Base-by-base conservation (phyloP, 2,888 invertebrate species). In the Omphaloscelis lunosa region DNA sequence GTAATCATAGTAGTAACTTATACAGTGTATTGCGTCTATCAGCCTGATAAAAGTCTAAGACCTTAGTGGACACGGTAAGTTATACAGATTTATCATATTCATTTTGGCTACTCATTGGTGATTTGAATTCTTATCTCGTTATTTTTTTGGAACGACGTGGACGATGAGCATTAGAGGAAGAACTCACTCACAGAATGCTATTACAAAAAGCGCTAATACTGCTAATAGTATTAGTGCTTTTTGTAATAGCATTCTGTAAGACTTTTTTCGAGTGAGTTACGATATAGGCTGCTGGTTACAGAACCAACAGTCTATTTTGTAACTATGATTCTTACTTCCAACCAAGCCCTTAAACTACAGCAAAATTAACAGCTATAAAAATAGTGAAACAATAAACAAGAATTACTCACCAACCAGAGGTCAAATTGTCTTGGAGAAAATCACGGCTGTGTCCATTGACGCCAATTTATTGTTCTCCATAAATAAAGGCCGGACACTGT, bases 351-450 rank as follows among this genome's bases (percentile, higher is more conserved):
- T n/a, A n/a, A 34, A 3, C 34, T 15, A 51, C 41, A 29, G 51
- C 58, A 71, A 80, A 58, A 77, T 82, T 45, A 34, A 66, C 51
- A 59, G 39, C 65, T 20, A 62, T 73, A 82, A 77, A 82, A 82
- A 76, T 62, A 53, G 58, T 76, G 29, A 62, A 79, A 87, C 80
- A 79, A 79, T 84, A 76, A 80, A 84, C 79, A 80, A 81, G 79
- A 88, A 85, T 87, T 88, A 88, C 75, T 70, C n/a, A 75, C 63
- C 29, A 67, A 62, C 88, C 88, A 92, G 86, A 89, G 93, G 93
- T 92, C 89, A 92, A 93, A 82, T 88, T 87, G 88, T 86, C 85
- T 83, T 80, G 86, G 84, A 86, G 89, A 89, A 92, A 93, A 93
- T 93, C 93, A 90, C 88, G 79, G 81, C 74, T 39, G 69, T 80